These are phyloP conservation scores for Ephestia elutella DNA, from an alignment of 1,140 invertebrate species.

Conservation along the genomic window DNA sequence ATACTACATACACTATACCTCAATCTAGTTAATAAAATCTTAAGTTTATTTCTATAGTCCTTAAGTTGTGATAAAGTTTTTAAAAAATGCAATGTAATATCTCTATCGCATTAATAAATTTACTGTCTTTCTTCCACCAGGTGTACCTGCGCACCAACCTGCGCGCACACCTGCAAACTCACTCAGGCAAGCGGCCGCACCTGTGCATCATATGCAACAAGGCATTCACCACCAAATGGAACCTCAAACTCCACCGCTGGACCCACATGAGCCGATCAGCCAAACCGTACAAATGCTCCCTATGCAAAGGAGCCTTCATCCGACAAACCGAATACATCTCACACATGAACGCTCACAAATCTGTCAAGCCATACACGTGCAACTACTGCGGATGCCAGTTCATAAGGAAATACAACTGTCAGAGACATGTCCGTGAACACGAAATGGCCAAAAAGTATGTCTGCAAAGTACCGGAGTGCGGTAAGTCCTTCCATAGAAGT, in stretches of 20 bases:
- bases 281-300: slow-evolving; percentile 89
- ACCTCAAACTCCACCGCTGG: slow-evolving; percentile 90
- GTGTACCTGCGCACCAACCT: slow-evolving; percentile 86
- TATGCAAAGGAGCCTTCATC: slow-evolving; percentile 88
- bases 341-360: slow-evolving; percentile 89
- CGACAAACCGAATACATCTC: slow-evolving; percentile 85
- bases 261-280: slow-evolving; percentile 88
- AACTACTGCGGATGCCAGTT: slow-evolving; percentile 96
- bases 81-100: too few relatives aligned
- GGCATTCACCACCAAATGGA: slow-evolving; percentile 91
- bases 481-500: slow-evolving; percentile 88
- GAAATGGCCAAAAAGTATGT: slow-evolving; percentile 90
- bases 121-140: too few relatives aligned
- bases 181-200: slow-evolving; percentile 83
- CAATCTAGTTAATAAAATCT: too few relatives aligned
- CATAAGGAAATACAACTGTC: slow-evolving; percentile 93
- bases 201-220: slow-evolving; percentile 89
- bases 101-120: too few relatives aligned
- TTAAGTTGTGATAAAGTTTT: too few relatives aligned
- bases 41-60: too few relatives aligned
- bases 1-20: too few relatives aligned
- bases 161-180: slow-evolving; percentile 86
- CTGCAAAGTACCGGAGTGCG: slow-evolving; percentile 86
- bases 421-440: slow-evolving; percentile 92
- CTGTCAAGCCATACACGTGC: slow-evolving; percentile 88